Base-by-base conservation (phyloP, 1,140 invertebrate genomes). In the Lasioglossum baleicum region DNA sequence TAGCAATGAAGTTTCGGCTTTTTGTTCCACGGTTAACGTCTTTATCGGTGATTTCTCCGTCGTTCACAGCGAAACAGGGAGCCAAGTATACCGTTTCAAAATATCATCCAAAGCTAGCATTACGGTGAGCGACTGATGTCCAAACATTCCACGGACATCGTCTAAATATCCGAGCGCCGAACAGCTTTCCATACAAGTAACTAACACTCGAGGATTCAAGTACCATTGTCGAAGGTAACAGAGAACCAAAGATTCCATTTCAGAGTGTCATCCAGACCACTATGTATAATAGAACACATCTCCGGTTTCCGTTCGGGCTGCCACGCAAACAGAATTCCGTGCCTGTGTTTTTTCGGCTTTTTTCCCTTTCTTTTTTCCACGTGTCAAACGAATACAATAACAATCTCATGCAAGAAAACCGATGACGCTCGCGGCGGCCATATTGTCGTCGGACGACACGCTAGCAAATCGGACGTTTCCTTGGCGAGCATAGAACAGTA, bases 161-260 rank as follows among this genome's bases (percentile, higher is more conserved):
- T 58, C 56, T 58, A 58, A 58, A 58, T 58, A 58, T 58, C 56
- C 56, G n/a, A 58, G 56, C 17, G n/a, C 20, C 56, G 56, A n/a
- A 58, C 56, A n/a, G 56, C 56, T 58, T 58, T 58, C 56, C 56
- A 7, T 58, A 58, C 56, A 8, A 58, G 56, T 58, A 58, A 58
- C 56, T n/a, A 58, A n/a, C 56, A 58, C 56, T 58, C n/a, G 56
- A 58, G 20, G 17, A 58, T 8, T 58, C 56, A 58, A 58, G 56
- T 58, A 58, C 56, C 56, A 58, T 58, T 58, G 56, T 58, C 20
- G n/a, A 7, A 20, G 56, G 56, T 8, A 58, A 58, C 56, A 58
- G 56, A 58, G 56, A 58, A 58, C 56, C 56, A 58, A 58, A 58
- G 56, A 58, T n/a, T 58, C 56, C 56, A n/a, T 58, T n/a, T 58